phyloP scores from a whole-genome alignment of 2,888 invertebrate species.

The Mycalesis mineus region DNA sequence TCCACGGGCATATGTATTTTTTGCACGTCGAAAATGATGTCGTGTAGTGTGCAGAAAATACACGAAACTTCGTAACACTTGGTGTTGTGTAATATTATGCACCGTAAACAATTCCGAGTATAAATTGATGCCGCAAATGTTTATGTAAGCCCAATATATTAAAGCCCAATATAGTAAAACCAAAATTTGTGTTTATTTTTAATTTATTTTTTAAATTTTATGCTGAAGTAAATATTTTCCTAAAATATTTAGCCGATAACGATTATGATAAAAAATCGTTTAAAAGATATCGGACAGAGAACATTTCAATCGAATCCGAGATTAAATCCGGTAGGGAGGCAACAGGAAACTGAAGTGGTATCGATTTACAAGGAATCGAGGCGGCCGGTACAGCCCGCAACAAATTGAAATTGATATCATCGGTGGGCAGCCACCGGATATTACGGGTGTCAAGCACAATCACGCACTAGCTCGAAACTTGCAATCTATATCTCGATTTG shows the following conservation, averaged over 20 bases:
- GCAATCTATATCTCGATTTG: slow-evolving; percentile 26
- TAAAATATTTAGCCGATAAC: not conserved
- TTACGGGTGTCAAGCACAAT: slow-evolving; percentile 74
- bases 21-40: not conserved
- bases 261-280: slow-evolving; percentile 13
- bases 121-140: too few species aligned
- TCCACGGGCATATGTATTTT: not conserved
- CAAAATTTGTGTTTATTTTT: too few species aligned
- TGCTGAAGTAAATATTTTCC: not conserved
- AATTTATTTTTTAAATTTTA: too few species aligned
- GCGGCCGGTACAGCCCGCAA: slow-evolving; percentile 69
- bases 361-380: slow-evolving; percentile 70
- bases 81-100: too few species aligned
- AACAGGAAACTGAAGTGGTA: slow-evolving; percentile 73
- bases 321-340: slow-evolving; percentile 67
- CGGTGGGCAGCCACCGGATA: slow-evolving; percentile 73
- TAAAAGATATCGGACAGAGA: slow-evolving; percentile 33
- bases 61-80: too few species aligned
- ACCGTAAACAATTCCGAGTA: too few species aligned
- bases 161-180: too few species aligned
- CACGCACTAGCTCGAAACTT: slow-evolving; percentile 48
- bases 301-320: slow-evolving; percentile 62
- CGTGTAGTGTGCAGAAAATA: too few species aligned
- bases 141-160: too few species aligned
- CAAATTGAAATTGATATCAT: slow-evolving; percentile 78